These are phyloP conservation scores for Heptranchias perlo DNA, from an alignment of 2,113 vertebrate species.

Conservation along the genomic window DNA sequence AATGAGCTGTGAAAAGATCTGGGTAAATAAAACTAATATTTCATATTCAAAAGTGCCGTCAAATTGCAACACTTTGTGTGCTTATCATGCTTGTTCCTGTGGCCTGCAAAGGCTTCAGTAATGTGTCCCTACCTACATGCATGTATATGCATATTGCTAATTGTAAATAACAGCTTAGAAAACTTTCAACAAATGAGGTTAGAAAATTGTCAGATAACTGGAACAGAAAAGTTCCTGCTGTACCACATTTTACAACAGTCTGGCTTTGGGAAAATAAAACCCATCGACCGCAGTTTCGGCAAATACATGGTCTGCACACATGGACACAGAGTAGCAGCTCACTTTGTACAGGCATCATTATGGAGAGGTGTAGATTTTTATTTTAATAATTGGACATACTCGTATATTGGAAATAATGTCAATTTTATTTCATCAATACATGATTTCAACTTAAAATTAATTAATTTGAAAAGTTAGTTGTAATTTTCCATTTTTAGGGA, in stretches of 20 bases:
- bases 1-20: conserved; percentile 76
- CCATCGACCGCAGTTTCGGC: background rate
- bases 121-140: background rate
- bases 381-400: background rate
- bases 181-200: background rate
- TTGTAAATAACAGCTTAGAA: background rate
- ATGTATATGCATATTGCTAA: background rate
- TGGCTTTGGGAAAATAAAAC: background rate
- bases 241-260: background rate
- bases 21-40: conserved; percentile 86
- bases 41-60: conserved; percentile 52
- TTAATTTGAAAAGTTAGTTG: background rate
- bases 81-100: background rate
- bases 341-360: background rate
- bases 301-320: background rate
- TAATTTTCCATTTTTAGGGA: background rate
- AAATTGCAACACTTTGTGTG: background rate
- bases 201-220: background rate
- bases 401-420: background rate
- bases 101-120: too few relatives aligned
- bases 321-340: background rate
- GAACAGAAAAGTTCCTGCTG: background rate
- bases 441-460: background rate
- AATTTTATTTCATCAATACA: background rate
- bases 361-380: background rate